Evolutionary conservation across 2,797 vertebrate genomes (phyloP).

Genomic region (Sarcophilus harrisii): DNA sequence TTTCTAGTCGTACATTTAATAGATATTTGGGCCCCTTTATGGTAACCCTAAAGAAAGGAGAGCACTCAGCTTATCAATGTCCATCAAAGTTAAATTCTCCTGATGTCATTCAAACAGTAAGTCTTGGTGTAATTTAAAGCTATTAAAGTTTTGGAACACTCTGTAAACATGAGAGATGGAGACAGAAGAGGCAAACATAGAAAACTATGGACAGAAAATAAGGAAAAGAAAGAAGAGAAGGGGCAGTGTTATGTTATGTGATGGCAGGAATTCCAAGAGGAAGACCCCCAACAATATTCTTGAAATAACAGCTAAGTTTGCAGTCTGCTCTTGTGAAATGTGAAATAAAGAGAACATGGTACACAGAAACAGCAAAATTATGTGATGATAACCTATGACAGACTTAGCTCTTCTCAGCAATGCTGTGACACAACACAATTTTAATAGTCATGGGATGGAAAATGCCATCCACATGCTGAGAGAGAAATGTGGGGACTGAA

Average conservation of each 20-base stretch:
- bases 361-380: too few relatives aligned
- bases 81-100: not conserved
- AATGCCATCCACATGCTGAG: too few relatives aligned
- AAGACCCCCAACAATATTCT: not conserved
- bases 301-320: not conserved
- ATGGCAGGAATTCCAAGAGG: not conserved
- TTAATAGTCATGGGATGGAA: too few relatives aligned
- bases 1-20: not conserved
- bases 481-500: too few relatives aligned
- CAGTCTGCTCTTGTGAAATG: not conserved
- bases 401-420: too few relatives aligned
- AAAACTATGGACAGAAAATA: not conserved
- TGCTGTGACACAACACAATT: too few relatives aligned
- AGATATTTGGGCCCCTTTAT: not conserved
- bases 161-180: not conserved
- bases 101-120: not conserved
- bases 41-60: not conserved
- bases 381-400: too few relatives aligned
- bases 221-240: not conserved
- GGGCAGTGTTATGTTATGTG: not conserved
- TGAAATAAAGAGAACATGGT: too few relatives aligned
- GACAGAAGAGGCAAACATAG: not conserved
- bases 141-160: not conserved
- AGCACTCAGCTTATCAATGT: not conserved
- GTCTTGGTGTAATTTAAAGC: not conserved